phyloP scores from a whole-genome alignment of 2,113 vertebrate species.

The Corydoras sp. region DNA sequence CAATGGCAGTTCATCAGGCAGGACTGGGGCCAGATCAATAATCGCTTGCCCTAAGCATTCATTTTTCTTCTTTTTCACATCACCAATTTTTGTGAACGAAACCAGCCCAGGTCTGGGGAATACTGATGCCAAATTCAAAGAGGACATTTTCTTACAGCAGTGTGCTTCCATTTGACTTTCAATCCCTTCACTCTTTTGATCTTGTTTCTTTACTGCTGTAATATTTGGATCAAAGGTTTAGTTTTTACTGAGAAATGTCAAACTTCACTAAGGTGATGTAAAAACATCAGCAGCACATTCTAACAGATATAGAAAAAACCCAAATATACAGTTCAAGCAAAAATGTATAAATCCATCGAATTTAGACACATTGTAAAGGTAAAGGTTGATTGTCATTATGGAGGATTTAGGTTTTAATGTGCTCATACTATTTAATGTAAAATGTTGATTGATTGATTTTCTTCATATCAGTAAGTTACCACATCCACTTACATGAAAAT shows the following conservation, averaged over 20 bases:
- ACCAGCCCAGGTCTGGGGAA: constrained; percentile 19
- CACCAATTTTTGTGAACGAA: constrained; percentile 30
- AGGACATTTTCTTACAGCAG: constrained; percentile 18
- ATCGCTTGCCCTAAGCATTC: constrained; percentile 38
- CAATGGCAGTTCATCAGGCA: constrained; percentile 43
- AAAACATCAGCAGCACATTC: constrained; percentile 28
- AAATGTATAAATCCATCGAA: too few species aligned
- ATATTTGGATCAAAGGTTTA: constrained; percentile 46
- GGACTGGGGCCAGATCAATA: constrained; percentile 43
- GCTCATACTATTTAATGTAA: too few species aligned
- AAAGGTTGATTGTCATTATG: too few species aligned
- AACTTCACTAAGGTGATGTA: constrained; percentile 36
- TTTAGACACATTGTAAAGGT: too few species aligned
- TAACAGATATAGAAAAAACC: constrained; percentile 16
- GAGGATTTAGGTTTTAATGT: too few species aligned
- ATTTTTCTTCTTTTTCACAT: constrained; percentile 37
- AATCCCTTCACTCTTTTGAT: constrained; percentile 36
- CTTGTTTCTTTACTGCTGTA: constrained; percentile 38
- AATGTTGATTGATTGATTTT: too few species aligned
- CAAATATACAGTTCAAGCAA: too few species aligned
- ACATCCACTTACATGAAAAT: too few species aligned
- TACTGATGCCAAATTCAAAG: constrained; percentile 24
- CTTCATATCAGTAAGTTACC: too few species aligned
- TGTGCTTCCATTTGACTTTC: constrained; percentile 31
- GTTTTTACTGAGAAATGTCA: constrained; percentile 31